Conservation (phyloP, 2,113 vertebrate species). For the Lutjanus erythropterus region DNA sequence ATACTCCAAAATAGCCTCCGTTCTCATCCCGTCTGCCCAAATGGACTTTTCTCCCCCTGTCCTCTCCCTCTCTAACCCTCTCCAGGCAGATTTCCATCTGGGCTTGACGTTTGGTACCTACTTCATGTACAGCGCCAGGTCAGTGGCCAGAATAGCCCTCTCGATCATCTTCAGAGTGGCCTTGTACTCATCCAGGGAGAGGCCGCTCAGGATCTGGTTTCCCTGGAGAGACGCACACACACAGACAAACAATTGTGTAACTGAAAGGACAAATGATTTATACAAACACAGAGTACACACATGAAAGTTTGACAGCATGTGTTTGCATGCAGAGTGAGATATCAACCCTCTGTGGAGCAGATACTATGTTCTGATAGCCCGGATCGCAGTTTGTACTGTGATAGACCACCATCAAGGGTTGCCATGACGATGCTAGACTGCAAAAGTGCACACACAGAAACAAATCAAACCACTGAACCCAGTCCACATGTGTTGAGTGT, state of each 20-base stretch:
- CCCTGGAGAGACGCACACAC: slow-evolving; percentile 85
- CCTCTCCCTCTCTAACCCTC: not conserved
- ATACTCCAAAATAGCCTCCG: not conserved
- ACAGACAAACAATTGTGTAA: slow-evolving; percentile 1
- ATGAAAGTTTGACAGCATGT: not conserved
- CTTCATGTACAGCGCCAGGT: slow-evolving; percentile 96
- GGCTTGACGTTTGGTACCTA: slow-evolving; percentile 84
- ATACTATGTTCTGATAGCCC: not conserved
- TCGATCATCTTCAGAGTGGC: slow-evolving; percentile 95
- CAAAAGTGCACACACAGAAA: slow-evolving; percentile 5
- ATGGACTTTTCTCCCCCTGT: not conserved
- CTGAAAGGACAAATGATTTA: not conserved
- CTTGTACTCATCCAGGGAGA: slow-evolving; percentile 97
- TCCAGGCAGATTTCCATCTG: slow-evolving; percentile 45
- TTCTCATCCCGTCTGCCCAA: not conserved
- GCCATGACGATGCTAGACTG: slow-evolving; percentile 22
- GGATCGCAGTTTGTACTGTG: not conserved
- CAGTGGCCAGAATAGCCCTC: slow-evolving; percentile 96
- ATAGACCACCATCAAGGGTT: slow-evolving; percentile 4
- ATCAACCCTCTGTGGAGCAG: not conserved
- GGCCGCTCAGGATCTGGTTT: slow-evolving; percentile 95
- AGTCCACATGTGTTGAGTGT: slow-evolving; percentile 9
- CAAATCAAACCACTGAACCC: not conserved
- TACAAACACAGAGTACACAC: not conserved
- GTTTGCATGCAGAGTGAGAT: not conserved